Evolutionary conservation across 1,140 invertebrate species (phyloP).

Genomic region (Tetragonula clypearis): DNA sequence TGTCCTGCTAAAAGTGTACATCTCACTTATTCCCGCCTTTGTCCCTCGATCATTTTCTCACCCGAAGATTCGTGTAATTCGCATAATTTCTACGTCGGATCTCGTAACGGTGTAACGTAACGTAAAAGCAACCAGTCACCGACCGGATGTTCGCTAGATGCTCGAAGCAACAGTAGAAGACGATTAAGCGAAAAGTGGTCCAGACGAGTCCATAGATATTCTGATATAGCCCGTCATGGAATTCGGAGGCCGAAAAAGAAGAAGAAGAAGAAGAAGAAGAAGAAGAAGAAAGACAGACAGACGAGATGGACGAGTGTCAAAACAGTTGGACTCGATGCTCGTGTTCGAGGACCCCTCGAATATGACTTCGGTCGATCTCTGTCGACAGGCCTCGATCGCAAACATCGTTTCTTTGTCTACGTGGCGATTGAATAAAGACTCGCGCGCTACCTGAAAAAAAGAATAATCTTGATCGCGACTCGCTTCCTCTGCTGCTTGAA

Average conservation of each 20-base stretch:
- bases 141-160: constrained; percentile 6
- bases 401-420: constrained; percentile 53
- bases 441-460: constrained; percentile 11
- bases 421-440: constrained; percentile 4
- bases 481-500: not conserved
- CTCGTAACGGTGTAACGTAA: not conserved
- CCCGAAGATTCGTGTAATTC: no score
- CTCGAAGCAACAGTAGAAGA: constrained; percentile 5
- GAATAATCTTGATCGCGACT: not conserved
- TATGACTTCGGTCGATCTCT: constrained; percentile 24
- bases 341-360: constrained; percentile 4
- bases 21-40: no score
- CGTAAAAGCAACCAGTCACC: not conserved
- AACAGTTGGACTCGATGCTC: constrained; percentile 45
- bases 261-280: no score
- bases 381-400: constrained; percentile 36
- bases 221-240: constrained; percentile 41
- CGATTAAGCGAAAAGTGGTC: constrained; percentile 56
- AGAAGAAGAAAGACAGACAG: constrained; percentile 28
- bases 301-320: constrained; percentile 48
- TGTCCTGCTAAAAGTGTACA: no score
- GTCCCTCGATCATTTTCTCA: no score
- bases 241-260: constrained; percentile 26
- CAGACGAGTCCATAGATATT: constrained; percentile 53
- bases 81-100: no score